Conservation (phyloP, 2,797 vertebrate species). For the Alcedo atthis region DNA sequence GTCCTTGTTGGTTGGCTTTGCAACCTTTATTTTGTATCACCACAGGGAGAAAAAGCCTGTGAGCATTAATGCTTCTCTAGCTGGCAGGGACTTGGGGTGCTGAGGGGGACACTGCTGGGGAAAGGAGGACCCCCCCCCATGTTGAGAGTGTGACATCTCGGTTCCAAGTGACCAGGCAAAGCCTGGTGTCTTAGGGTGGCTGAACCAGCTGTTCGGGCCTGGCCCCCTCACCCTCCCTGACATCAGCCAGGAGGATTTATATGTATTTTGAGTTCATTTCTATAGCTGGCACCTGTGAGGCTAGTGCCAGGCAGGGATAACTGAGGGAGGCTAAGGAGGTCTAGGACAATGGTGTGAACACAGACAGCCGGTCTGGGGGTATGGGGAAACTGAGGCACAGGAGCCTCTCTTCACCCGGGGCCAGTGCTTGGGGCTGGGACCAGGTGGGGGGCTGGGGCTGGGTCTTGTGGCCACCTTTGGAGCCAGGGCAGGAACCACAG, state of each 20-base stretch:
- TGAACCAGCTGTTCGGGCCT: neutral
- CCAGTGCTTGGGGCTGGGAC: fast-evolving
- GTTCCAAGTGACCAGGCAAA: neutral
- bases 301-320: neutral
- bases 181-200: neutral
- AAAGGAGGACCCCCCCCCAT: fast-evolving
- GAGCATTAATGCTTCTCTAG: neutral
- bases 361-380: neutral
- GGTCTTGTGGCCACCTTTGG: neutral
- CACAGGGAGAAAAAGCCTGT: neutral
- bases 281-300: conserved; percentile 47
- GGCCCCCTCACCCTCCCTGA: neutral
- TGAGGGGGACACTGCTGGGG: fast-evolving
- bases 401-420: neutral
- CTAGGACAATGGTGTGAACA: fast-evolving
- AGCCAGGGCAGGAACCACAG: neutral
- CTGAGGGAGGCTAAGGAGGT: neutral
- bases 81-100: neutral
- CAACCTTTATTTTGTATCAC: neutral
- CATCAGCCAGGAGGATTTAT: conserved; percentile 29
- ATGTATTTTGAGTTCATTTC: conserved; percentile 1
- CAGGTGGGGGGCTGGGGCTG: neutral
- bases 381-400: neutral
- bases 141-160: neutral
- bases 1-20: conserved; percentile 3